Base-by-base conservation (phyloP, 2,888 invertebrate genomes). In the Oscheius sp. region DNA sequence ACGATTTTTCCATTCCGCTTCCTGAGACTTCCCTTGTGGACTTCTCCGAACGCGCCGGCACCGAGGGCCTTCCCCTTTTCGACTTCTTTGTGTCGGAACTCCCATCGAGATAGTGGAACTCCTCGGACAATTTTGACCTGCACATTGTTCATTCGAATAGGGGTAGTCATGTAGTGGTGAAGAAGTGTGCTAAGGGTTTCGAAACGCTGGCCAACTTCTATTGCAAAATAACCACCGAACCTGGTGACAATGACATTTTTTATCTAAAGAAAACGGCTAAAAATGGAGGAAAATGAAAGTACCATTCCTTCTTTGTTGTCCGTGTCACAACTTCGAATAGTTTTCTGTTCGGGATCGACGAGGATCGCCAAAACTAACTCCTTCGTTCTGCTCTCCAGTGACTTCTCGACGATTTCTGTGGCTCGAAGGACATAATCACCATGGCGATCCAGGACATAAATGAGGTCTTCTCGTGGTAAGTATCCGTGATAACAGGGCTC, bases 31-130 rank as follows among this genome's bases (percentile, higher is more conserved):
- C 56, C 66, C 20, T 57, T 56, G 45, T 45, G 45, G 1, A 66
- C 66, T 26, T 66, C 66, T 12, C 66, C 66, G 38, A 56, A 66
- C 9, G 66, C 66, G n/a, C 66, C 66, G 12, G 24, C 14, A 20
- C 64, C 64, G 12, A 64, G 30, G 14, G 28, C 33, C 17, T 36
- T 32, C 14, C 64, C 50, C 28, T 51, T 20, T 5, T n/a, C 41
- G 17, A 64, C 54, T 26, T 64, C 41, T 8, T 28, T 9, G 22
- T 64, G 64, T 4, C 20, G 30, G 51, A 17, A 51, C 24, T 64
- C 64, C 64, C 64, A 64, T 32, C 32, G 6, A 24, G 54, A 22
- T 17, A 51, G 41, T 26, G 12, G 12, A 8, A 64, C 41, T 1
- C 41, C 51, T 30, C 44, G 28, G 8, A 14, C 8, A 9, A 64